Evolutionary conservation across 2,797 vertebrate genomes (phyloP).

Genomic region (Periophthalmus magnuspinnatus): DNA sequence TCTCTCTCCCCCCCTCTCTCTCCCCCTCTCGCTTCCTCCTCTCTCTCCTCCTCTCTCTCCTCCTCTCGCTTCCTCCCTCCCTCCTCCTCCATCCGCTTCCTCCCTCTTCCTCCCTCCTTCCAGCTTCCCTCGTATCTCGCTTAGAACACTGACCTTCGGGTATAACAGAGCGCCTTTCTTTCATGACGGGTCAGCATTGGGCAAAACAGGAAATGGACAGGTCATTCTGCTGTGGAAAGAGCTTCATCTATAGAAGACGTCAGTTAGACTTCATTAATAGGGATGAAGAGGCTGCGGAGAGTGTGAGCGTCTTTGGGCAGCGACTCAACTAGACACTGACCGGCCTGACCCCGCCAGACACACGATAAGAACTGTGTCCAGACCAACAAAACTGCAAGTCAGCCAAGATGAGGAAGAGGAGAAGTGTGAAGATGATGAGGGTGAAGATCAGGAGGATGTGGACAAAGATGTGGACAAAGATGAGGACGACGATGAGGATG

Average conservation of each 20-base stretch:
- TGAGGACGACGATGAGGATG: no score
- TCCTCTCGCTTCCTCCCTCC: no score
- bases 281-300: conserved; percentile 12
- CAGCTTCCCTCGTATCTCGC: conserved; percentile 28
- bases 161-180: conserved; percentile 24
- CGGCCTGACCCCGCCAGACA: conserved; percentile 27
- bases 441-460: no score
- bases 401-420: neutral
- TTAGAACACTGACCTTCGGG: conserved; percentile 37
- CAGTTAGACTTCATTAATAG: conserved; percentile 20
- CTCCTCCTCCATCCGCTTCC: no score
- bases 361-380: conserved; percentile 30
- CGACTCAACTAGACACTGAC: conserved; percentile 28
- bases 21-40: no score
- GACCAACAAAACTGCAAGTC: neutral
- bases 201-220: conserved; percentile 37
- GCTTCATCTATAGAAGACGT: conserved; percentile 32
- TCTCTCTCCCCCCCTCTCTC: no score
- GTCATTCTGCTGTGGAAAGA: conserved; percentile 25
- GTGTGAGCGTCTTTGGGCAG: conserved; percentile 28
- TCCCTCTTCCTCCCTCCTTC: no score
- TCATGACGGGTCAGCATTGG: conserved; percentile 37
- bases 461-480: no score
- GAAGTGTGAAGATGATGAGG: no score
- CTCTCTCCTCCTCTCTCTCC: no score